These are phyloP conservation scores for Rhabditoides inermis DNA, from an alignment of 2,888 invertebrate species.

Conservation along the genomic window DNA sequence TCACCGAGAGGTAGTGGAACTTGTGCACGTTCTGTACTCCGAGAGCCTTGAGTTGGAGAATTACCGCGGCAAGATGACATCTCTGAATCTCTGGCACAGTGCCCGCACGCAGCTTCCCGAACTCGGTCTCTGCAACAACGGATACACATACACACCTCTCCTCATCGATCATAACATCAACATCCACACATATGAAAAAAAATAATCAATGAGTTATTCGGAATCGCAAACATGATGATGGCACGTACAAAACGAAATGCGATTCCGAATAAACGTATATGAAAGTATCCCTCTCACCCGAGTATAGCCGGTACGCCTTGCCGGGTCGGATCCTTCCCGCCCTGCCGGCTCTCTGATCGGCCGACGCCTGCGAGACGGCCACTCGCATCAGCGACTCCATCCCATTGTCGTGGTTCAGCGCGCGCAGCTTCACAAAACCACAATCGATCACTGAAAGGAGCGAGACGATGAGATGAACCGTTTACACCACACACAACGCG, in stretches of 20 bases:
- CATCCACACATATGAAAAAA: too few species aligned
- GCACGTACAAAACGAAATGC: too few species aligned
- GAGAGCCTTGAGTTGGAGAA: conserved; percentile 82
- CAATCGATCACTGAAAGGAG: conserved; percentile 74
- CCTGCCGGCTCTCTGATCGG: conserved; percentile 81
- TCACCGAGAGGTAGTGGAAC: conserved; percentile 71
- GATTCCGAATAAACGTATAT: too few species aligned
- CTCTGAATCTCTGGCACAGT: conserved; percentile 88
- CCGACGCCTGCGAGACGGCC: conserved; percentile 75
- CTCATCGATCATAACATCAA: too few species aligned
- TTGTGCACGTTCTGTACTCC: conserved; percentile 82
- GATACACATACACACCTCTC: too few species aligned
- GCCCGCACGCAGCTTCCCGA: conserved; percentile 63
- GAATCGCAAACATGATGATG: too few species aligned
- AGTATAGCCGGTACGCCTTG: conserved; percentile 65
- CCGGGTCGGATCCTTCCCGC: conserved; percentile 78
- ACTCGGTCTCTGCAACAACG: conserved; percentile 67
- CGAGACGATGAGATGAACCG: conserved; percentile 5
- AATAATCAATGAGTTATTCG: too few species aligned
- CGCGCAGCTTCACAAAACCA: conserved; percentile 87
- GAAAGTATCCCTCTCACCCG: conserved; percentile 35
- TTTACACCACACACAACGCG: neutral
- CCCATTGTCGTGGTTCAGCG: conserved; percentile 74
- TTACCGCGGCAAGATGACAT: conserved; percentile 72
- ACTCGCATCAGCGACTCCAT: conserved; percentile 56